Evolutionary conservation across 2,797 vertebrate species (phyloP), one percentile per base, ranked within the genome.

Genomic region (Mycteria americana): DNA sequence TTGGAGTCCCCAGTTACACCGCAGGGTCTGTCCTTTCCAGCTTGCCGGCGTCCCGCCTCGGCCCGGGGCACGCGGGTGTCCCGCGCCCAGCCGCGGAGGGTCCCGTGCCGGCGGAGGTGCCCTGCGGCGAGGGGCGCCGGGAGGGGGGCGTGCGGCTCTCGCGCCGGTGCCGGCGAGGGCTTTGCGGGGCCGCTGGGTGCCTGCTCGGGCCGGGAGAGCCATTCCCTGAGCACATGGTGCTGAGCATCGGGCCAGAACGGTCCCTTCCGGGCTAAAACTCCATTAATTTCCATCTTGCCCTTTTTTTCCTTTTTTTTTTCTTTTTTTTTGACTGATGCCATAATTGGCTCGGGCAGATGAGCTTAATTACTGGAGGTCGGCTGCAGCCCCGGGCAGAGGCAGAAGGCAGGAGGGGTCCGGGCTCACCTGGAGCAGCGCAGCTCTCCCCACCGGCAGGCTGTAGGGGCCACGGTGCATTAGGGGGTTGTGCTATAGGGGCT

Each of bases 81-180:
- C 37, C 1, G 11, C 15, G 33, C 43, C 39, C 7, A 3, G 6
- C 22, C 22, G 41, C 3, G 5, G 41, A 16, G 27, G 75, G n/a
- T 41, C 31, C 53, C 1, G 4, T 35, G 27, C 54, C 85, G 11
- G 2, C 2, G 2, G 53, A 19, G 48, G 15, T n/a, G 65, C 33
- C 67, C 43, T 5, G 11, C 6, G 5, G 3, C 7, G 10, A 23
- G 43, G 50, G 50, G 17, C 5, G 13, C 3, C 0, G 11, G 48
- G 10, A 11, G 6, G 6, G 16, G 27, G 21, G 5, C 1, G 0
- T 9, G 15, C 1, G 2, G 45, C 33, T 77, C 37, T 30, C 1
- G 2, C 18, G 31, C 2, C 1, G 7, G 24, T 18, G 28, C 65
- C 28, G 8, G 35, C 2, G 6, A 8, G 18, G 31, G 11, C 35